Evolutionary conservation across 2,113 vertebrate genomes (phyloP).

Genomic region (Odobenus rosmarus): DNA sequence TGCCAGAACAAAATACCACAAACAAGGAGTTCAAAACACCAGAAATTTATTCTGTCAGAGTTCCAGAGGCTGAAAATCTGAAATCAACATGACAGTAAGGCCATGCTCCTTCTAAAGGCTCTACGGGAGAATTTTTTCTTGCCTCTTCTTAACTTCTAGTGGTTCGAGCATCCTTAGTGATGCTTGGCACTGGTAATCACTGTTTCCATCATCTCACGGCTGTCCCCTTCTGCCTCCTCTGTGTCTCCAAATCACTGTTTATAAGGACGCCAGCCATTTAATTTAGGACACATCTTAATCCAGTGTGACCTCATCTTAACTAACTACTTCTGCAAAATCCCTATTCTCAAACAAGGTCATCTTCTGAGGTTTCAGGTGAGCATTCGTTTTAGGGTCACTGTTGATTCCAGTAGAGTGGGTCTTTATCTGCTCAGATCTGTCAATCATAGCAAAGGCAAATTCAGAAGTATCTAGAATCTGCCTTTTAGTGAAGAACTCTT

Average conservation of each 20-base stretch:
- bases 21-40: neutral
- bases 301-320: neutral
- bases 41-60: neutral
- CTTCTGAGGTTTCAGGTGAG: neutral
- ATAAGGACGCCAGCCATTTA: neutral
- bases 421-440: neutral
- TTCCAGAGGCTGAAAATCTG: neutral
- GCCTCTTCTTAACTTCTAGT: neutral
- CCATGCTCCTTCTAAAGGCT: neutral
- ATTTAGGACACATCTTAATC: neutral
- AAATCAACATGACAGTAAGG: too few relatives aligned
- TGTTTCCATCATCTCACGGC: neutral
- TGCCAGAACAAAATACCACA: neutral
- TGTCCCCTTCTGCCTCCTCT: neutral
- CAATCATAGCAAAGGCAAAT: neutral
- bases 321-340: neutral
- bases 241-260: neutral
- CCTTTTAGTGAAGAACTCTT: neutral
- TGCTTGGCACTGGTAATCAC: neutral
- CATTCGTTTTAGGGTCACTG: neutral
- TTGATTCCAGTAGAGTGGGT: too few relatives aligned
- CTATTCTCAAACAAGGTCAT: neutral
- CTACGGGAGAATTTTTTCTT: neutral
- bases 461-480: neutral
- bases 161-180: neutral